Conservation (phyloP, 2,113 vertebrate species). For the Nesoenas mayeri region DNA sequence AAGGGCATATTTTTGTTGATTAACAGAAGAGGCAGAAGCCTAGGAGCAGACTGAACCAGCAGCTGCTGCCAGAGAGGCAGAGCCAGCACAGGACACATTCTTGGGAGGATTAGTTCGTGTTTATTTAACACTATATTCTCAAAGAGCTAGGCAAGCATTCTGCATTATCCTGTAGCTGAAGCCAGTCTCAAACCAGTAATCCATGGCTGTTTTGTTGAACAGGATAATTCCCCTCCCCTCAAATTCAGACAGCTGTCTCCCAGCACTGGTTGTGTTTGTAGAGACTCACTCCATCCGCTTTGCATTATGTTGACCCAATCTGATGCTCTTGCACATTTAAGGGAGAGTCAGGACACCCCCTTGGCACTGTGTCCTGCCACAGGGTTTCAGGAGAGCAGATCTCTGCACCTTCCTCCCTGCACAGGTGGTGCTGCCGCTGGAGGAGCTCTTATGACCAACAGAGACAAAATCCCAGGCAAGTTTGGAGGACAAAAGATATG, state of each 20-base stretch:
- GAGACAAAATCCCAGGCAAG: background rate
- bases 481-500: background rate
- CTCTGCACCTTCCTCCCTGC: background rate
- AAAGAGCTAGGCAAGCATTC: constrained; percentile 20
- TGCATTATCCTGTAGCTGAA: background rate
- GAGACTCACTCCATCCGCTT: rapidly evolving
- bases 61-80: background rate
- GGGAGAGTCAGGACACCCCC: background rate
- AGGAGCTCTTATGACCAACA: background rate
- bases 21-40: background rate
- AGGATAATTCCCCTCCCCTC: background rate
- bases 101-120: background rate
- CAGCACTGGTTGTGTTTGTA: background rate
- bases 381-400: background rate
- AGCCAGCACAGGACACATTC: background rate
- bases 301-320: background rate
- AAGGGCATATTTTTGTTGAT: background rate
- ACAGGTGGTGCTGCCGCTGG: background rate
- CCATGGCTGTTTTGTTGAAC: background rate
- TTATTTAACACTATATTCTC: background rate
- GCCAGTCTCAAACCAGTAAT: background rate
- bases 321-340: background rate
- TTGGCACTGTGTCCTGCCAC: background rate
- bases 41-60: background rate
- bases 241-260: background rate